These are phyloP conservation scores for Meliscaeva auricollis DNA, from an alignment of 2,888 invertebrate genomes.

Conservation along the genomic window DNA sequence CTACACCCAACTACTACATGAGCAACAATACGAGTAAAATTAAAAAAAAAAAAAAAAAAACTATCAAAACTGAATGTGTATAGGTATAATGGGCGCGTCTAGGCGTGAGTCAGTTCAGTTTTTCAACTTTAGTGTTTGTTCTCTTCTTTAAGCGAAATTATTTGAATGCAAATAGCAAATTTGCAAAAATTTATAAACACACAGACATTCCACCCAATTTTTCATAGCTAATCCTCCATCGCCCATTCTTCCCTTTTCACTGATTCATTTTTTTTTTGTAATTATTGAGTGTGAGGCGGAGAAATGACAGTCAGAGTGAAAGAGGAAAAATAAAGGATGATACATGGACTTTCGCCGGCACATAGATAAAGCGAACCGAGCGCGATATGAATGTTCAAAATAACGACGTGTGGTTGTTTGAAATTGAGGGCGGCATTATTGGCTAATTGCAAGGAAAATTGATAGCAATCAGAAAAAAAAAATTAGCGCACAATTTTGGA, in stretches of 20 bases:
- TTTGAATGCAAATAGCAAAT: slow-evolving; percentile 73
- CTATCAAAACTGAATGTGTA: slow-evolving; percentile 39
- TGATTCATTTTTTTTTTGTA: slow-evolving; percentile 32
- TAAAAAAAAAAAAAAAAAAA: slow-evolving; percentile 23
- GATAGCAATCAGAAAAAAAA: slow-evolving; percentile 22
- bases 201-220: slow-evolving; percentile 39
- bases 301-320: slow-evolving; percentile 32
- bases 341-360: slow-evolving; percentile 11
- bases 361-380: not conserved
- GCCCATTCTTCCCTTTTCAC: too few relatives aligned
- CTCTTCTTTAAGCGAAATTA: slow-evolving; percentile 68
- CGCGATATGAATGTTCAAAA: slow-evolving; percentile 7
- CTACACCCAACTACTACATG: not conserved
- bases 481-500: slow-evolving; percentile 23
- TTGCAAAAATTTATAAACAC: slow-evolving; percentile 71
- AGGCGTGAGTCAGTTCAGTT: slow-evolving; percentile 65
- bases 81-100: slow-evolving; percentile 64
- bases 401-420: not conserved
- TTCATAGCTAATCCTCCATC: too few relatives aligned
- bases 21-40: slow-evolving; percentile 1
- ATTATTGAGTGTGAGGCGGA: slow-evolving; percentile 53
- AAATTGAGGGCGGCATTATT: slow-evolving; percentile 58
- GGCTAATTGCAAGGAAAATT: slow-evolving; percentile 68
- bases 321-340: not conserved
- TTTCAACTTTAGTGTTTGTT: slow-evolving; percentile 65